These are phyloP conservation scores for Drosophila auraria DNA, from an alignment of 1,140 invertebrate species.

Conservation along the genomic window DNA sequence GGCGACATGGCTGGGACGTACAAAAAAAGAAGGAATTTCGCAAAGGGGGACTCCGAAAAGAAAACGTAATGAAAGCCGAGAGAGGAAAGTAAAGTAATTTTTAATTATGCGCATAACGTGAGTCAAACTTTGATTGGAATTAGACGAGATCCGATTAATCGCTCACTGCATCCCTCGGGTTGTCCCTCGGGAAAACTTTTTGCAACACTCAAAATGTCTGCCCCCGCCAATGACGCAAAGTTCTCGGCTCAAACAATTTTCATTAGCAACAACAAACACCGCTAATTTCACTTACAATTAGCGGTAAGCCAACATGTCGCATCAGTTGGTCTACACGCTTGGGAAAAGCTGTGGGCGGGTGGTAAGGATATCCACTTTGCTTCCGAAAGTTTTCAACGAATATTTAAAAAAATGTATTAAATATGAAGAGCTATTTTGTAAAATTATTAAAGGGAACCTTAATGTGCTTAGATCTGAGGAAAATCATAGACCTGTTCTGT, in stretches of 20 bases:
- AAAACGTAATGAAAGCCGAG: conserved; percentile 12
- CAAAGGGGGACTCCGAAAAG: background rate
- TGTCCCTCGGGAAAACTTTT: conserved; percentile 13
- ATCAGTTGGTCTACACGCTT: conserved; percentile 20
- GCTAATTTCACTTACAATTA: conserved; percentile 83
- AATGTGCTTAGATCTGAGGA: too few relatives aligned
- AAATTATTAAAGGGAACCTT: conserved; percentile 7
- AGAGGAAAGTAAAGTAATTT: conserved; percentile 63
- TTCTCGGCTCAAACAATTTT: conserved; percentile 69
- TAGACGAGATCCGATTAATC: conserved; percentile 72
- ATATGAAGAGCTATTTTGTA: conserved; percentile 4
- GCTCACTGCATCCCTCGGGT: conserved; percentile 27
- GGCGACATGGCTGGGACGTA: conserved; percentile 24
- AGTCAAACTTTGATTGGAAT: conserved; percentile 61
- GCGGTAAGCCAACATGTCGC: conserved; percentile 73
- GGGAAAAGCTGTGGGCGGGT: conserved; percentile 1
- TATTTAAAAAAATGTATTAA: conserved; percentile 22
- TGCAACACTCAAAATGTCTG: conserved; percentile 1
- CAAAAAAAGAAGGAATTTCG: background rate
- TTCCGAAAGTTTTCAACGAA: conserved; percentile 58
- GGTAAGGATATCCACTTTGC: background rate
- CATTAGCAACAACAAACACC: conserved; percentile 76
- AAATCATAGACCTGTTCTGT: too few relatives aligned
- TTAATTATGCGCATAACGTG: conserved; percentile 81
- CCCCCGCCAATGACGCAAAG: conserved; percentile 61